Evolutionary conservation across 2,888 invertebrate genomes (phyloP), one percentile per base, ranked within the genome.

Genomic region (Andrena bucephala): DNA sequence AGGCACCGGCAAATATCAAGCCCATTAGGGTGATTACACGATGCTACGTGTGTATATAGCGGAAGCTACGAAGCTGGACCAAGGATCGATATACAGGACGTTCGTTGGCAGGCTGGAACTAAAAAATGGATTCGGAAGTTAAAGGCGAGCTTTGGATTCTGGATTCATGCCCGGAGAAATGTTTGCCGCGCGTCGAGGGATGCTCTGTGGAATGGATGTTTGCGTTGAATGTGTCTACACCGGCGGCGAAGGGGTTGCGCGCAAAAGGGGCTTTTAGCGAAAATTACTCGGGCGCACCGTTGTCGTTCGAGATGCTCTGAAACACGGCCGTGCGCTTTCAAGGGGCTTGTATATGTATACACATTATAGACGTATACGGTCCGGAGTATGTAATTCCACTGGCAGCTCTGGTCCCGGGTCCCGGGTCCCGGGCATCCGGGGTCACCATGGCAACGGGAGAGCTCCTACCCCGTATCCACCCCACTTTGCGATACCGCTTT

Each of bases 371-470:
- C 24, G 36, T 52, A 59, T 59, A 67, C 54, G 66, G 33, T 57
- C 60, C 68, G 71, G 65, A 82, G 57, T 57, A 65, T 63, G 82
- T 74, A 78, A 79, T 83, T 77, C 72, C 71, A 85, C 82, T 69
- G 77, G 83, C 85, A 89, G 86, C 82, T 89, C 90, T 85, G 88
- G 86, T 91, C 93, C 93, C 93, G 92, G 93, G 86, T 91, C 93
- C 93, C 93, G 92, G 93, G 91, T 91, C 93, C 93, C 93, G 93
- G 93, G 92, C 90, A 92, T 93, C 92, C 91, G 91, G 91, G 90
- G 91, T 93, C 90, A 89, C 92, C 92, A 93, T 93, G 87, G 92
- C 91, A 92, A 93, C 93, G 77, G 80, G 84, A 81, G 81, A 87
- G 88, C 90, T 89, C 90, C 90, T 87, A 87, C 77, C 83, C 89